Percentiles rank a stretch among this genome's conserved stretches.
phyloP scores from a whole-genome alignment of 1,140 invertebrate species.

The Proales similis region DNA sequence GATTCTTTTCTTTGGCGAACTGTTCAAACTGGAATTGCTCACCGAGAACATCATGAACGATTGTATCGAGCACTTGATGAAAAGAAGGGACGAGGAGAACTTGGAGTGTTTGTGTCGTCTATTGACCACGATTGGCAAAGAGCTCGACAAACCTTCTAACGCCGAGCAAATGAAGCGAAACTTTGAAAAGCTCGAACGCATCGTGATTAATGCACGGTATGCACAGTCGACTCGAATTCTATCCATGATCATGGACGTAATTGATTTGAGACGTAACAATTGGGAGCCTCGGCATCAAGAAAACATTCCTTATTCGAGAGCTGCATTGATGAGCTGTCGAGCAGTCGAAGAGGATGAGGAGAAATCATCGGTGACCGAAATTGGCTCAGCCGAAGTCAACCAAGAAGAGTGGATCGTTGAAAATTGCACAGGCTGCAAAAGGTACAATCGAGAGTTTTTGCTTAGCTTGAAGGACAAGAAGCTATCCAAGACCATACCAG shows the following conservation, averaged over 20 bases:
- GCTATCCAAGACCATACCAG: too few relatives aligned
- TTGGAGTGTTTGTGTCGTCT: slow-evolving; percentile 85
- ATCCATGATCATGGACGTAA: slow-evolving; percentile 89
- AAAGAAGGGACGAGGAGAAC: slow-evolving; percentile 72
- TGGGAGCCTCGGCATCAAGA: slow-evolving; percentile 19
- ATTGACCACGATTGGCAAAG: slow-evolving; percentile 72
- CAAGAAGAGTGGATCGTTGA: too few relatives aligned
- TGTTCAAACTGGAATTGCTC: slow-evolving; percentile 84
- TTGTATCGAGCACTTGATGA: slow-evolving; percentile 68
- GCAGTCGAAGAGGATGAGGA: too few relatives aligned
- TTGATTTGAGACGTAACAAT: slow-evolving; percentile 64
- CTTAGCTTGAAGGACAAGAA: too few relatives aligned
- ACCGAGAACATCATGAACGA: slow-evolving; percentile 77
- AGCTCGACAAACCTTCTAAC: slow-evolving; percentile 20
- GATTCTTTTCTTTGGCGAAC: slow-evolving; percentile 71
- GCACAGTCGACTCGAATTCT: slow-evolving; percentile 73
- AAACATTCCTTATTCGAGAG: too few relatives aligned
- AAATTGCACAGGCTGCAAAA: too few relatives aligned
- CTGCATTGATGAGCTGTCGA: too few relatives aligned
- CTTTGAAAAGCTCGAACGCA: neutral
- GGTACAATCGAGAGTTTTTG: too few relatives aligned
- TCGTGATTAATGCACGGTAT: too few relatives aligned
- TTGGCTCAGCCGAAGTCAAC: too few relatives aligned
- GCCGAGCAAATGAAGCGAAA: slow-evolving; percentile 3
- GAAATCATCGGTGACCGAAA: too few relatives aligned